Evolutionary conservation across 2,888 invertebrate genomes (phyloP), one percentile per base, ranked within the genome.

Genomic region (Labia minor): DNA sequence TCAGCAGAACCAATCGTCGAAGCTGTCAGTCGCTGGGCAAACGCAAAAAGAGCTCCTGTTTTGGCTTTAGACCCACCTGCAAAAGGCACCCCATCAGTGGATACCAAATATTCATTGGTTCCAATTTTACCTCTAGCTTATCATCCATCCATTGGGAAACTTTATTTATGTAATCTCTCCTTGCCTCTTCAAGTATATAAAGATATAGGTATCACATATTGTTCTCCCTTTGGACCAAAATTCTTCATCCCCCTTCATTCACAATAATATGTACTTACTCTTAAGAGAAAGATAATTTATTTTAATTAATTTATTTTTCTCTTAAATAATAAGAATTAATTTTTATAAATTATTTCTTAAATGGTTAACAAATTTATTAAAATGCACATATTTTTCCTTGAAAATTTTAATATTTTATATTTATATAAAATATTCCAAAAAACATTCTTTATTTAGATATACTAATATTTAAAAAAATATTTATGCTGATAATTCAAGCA

Each of bases 131-230:
- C 91, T 49, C 78, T 90, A 64, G 80, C 83, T 6, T 82, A 86
- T 76, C 80, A 82, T 68, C 76, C 79, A 68, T 81, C 81, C 72
- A 85, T 85, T 67, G 88, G 90, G 64, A 87, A 88, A 77, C 80
- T 92, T 72, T 92, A 91, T 81, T 83, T 94, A 71, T 91, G 90
- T 76, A 90, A 93, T 81, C 82, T 93, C 74, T 90, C 89, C 72
- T 83, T 93, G 74, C 93, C 95, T 21, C 81, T 84, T 71, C 84
- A 85, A 76, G 83, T 92, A 73, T 92, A 88, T 80, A 80, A 82
- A 66, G 87, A 88, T 73, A 85, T 87, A 72, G 87, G 87, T 67
- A 86, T 94, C 70, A 82, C 82, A 70, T 95, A 93, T 80, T 85
- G 86, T 74, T 88, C 92, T 71, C 94, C 94, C 6, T 95, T 93